Percentiles rank a stretch among this genome's conserved stretches.
Evolutionary conservation across 2,888 invertebrate genomes (phyloP).

Genomic region (Drosophila meridiana): DNA sequence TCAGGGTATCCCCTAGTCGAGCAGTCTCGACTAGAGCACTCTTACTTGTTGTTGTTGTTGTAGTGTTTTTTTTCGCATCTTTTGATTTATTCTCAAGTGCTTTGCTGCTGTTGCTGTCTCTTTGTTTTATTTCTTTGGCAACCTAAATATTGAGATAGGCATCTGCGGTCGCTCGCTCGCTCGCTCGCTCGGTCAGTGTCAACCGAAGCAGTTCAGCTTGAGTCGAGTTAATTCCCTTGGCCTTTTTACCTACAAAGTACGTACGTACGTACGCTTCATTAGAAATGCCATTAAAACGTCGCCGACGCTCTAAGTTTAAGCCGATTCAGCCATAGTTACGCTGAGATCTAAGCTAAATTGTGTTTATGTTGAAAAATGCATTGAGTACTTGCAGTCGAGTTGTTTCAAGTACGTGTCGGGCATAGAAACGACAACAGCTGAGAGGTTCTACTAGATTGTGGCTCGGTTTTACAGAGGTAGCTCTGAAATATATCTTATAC

Average conservation of each 20-base stretch:
- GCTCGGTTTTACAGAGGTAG: background rate
- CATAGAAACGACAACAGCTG: constrained; percentile 31
- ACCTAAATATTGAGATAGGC: constrained; percentile 77
- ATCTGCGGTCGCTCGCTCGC: constrained; percentile 63
- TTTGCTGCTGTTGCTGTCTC: constrained; percentile 22
- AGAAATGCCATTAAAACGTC: constrained; percentile 60
- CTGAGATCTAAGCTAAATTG: constrained; percentile 42
- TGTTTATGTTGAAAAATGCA: constrained; percentile 43
- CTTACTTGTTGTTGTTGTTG: constrained; percentile 23
- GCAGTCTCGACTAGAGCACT: too few species aligned
- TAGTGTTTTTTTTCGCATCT: constrained; percentile 68
- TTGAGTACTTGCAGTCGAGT: constrained; percentile 22
- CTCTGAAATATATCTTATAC: background rate
- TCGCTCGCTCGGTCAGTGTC: constrained; percentile 69
- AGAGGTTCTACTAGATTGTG: background rate
- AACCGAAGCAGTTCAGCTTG: constrained; percentile 54
- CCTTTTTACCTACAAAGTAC: constrained; percentile 25
- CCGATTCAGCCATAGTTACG: constrained; percentile 4
- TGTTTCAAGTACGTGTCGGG: constrained; percentile 40
- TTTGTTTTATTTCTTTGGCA: constrained; percentile 66
- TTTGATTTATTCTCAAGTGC: constrained; percentile 77
- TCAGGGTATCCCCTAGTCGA: too few species aligned
- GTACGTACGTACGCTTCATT: constrained; percentile 50
- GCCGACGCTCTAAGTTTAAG: constrained; percentile 22
- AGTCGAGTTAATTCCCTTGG: constrained; percentile 35